Percentiles rank a stretch among this genome's conserved stretches.
phyloP scores from a whole-genome alignment of 2,888 invertebrate genomes.

The Stegophylla sp. region DNA sequence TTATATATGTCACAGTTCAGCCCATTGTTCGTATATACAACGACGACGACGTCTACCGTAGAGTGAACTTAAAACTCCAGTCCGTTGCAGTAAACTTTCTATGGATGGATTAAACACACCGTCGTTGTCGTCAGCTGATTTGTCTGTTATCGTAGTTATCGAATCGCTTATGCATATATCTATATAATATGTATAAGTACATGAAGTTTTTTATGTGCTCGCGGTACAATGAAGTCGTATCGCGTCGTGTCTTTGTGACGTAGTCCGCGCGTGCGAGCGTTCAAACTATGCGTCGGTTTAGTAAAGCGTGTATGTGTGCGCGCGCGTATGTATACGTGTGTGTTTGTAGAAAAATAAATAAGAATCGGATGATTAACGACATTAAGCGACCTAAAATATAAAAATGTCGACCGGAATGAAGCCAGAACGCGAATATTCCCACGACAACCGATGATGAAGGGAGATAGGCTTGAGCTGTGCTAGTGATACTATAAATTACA shows the following conservation, averaged over 20 bases:
- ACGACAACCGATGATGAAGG: constrained; percentile 56
- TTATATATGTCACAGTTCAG: neutral
- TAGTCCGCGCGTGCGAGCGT: neutral
- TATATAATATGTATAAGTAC: no score
- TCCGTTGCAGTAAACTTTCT: neutral
- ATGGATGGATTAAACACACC: constrained; percentile 4
- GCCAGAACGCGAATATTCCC: constrained; percentile 57
- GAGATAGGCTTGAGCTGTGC: constrained; percentile 50
- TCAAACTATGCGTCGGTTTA: constrained; percentile 22
- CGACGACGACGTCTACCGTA: neutral
- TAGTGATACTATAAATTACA: constrained; percentile 58
- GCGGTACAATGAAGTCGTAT: constrained; percentile 46
- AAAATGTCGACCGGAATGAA: constrained; percentile 57
- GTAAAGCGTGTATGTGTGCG: neutral
- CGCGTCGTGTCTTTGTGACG: constrained; percentile 13
- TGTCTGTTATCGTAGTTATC: constrained; percentile 20
- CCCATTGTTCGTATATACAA: neutral
- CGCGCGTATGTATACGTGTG: neutral
- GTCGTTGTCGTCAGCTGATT: constrained; percentile 4
- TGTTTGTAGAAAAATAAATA: constrained; percentile 18
- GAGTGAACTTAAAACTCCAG: neutral
- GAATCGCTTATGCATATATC: neutral
- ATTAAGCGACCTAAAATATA: constrained; percentile 53
- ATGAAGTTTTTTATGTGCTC: no score
- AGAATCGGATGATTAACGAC: constrained; percentile 56